These are phyloP conservation scores for Acromyrmex echinatior DNA, from an alignment of 1,140 invertebrate genomes.

Conservation along the genomic window DNA sequence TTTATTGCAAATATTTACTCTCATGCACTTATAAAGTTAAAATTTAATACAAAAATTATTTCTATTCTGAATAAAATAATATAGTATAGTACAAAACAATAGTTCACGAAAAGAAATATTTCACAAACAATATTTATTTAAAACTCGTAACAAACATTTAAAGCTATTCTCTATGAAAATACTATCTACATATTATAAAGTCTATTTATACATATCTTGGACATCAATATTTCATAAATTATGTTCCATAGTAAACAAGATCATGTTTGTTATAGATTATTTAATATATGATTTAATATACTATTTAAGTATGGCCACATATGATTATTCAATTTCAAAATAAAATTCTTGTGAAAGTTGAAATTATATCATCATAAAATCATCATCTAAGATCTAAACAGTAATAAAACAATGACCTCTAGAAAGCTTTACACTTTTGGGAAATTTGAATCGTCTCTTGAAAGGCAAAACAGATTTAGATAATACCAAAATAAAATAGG, in stretches of 20 bases:
- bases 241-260: not conserved
- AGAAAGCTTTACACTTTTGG: conserved; percentile 5
- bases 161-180: conserved; percentile 53
- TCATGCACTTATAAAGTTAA: not conserved
- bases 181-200: conserved; percentile 56
- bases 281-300: not conserved
- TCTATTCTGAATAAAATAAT: conserved; percentile 49
- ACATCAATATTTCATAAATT: conserved; percentile 38
- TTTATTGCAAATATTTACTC: conserved; percentile 26
- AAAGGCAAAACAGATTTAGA: not conserved
- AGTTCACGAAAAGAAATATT: conserved; percentile 21
- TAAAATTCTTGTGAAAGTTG: not conserved
- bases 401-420: not conserved
- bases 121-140: conserved; percentile 71
- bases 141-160: conserved; percentile 72
- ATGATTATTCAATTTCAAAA: not conserved
- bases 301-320: not conserved
- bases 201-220: conserved; percentile 30
- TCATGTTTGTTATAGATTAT: conserved; percentile 21
- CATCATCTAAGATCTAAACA: not conserved
- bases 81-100: not conserved
- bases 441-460: conserved; percentile 1
- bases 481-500: conserved; percentile 4
- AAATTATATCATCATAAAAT: not conserved
- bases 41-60: conserved; percentile 26